Percentiles rank a stretch among this genome's conserved stretches.
Evolutionary conservation across 1,140 invertebrate species (phyloP).

Genomic region (Galendromus occidentalis): DNA sequence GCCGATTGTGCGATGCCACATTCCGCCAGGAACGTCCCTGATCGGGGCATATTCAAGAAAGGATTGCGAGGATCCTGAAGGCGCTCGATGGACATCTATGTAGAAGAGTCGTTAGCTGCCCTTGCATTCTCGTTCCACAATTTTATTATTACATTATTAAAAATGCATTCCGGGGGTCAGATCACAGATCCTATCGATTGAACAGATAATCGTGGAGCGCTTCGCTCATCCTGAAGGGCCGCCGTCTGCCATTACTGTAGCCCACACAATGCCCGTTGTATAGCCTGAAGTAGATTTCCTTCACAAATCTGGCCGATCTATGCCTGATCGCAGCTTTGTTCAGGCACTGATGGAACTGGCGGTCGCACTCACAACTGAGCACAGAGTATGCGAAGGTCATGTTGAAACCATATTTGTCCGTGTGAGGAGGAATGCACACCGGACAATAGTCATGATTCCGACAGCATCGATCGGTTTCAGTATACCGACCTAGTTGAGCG

Average conservation of each 20-base stretch:
- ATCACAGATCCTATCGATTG: too few species aligned
- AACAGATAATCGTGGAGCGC: too few species aligned
- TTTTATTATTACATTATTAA: too few species aligned
- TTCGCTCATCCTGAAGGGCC: not conserved
- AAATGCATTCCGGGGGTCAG: too few species aligned
- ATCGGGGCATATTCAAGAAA: too few species aligned
- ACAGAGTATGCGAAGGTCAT: not conserved
- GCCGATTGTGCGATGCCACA: too few species aligned
- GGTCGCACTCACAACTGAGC: not conserved
- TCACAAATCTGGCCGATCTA: not conserved
- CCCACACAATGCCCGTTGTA: not conserved
- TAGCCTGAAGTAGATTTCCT: not conserved
- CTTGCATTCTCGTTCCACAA: too few species aligned
- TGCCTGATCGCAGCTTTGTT: not conserved
- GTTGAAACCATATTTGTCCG: not conserved
- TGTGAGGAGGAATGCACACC: not conserved
- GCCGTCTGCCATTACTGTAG: not conserved
- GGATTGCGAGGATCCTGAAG: too few species aligned
- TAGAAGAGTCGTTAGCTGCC: too few species aligned
- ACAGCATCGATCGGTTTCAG: slow-evolving; percentile 50
- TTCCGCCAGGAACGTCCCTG: too few species aligned
- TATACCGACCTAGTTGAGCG: slow-evolving; percentile 42
- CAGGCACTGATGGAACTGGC: not conserved
- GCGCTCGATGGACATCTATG: too few species aligned
- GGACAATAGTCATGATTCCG: slow-evolving; percentile 47